Evolutionary conservation across 2,888 invertebrate genomes (phyloP).

Genomic region (Temnothorax unifasciatus): DNA sequence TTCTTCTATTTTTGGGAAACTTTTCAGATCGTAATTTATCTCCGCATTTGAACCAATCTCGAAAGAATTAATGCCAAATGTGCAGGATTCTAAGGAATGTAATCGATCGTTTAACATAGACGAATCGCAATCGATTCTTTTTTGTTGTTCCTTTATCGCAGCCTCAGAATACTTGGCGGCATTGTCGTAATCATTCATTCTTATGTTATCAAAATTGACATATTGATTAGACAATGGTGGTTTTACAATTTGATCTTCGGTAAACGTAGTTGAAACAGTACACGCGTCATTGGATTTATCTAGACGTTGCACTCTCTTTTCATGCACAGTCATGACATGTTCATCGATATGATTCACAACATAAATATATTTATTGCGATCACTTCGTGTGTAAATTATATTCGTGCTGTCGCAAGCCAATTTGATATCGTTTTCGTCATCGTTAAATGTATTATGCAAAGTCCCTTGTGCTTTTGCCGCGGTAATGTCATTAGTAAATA

Average conservation of each 20-base stretch:
- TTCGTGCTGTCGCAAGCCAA: constrained; percentile 62
- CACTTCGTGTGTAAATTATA: constrained; percentile 62
- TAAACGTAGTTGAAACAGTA: constrained; percentile 70
- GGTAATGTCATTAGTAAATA: constrained; percentile 48
- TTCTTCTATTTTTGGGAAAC: constrained; percentile 28
- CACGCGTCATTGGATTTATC: constrained; percentile 60
- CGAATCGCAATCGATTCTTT: constrained; percentile 13
- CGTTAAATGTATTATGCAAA: constrained; percentile 38
- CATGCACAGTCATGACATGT: constrained; percentile 63
- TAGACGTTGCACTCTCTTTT: constrained; percentile 55
- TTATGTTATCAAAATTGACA: constrained; percentile 35
- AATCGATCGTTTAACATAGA: constrained; percentile 40
- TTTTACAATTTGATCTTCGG: constrained; percentile 45
- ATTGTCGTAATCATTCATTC: constrained; percentile 37
- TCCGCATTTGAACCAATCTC: constrained; percentile 43
- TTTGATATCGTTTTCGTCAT: constrained; percentile 56
- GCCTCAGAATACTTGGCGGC: constrained; percentile 26
- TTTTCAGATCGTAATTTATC: constrained; percentile 23
- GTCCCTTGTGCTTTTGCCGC: constrained; percentile 56
- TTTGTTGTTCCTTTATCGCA: constrained; percentile 43
- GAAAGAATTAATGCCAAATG: constrained; percentile 20
- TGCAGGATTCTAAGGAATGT: constrained; percentile 29
- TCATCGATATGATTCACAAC: constrained; percentile 67
- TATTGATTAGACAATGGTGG: constrained; percentile 43
- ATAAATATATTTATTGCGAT: constrained; percentile 67